Conservation (phyloP, 2,888 invertebrate species). For the Brachycybe producta region DNA sequence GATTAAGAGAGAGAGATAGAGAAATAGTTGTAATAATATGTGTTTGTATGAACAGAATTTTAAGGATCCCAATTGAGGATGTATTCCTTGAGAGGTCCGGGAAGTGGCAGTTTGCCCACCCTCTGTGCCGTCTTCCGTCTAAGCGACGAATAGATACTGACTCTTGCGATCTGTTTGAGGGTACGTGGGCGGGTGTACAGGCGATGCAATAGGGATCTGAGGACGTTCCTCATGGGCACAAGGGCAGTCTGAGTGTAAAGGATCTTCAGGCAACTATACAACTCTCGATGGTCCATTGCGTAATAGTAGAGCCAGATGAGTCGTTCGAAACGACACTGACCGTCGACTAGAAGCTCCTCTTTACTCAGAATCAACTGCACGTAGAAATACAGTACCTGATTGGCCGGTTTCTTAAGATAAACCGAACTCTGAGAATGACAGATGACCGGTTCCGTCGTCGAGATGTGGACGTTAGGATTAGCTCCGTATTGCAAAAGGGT, state of each 20-base stretch:
- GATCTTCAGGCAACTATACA: constrained; percentile 52
- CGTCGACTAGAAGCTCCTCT: constrained; percentile 39
- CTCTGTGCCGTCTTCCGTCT: constrained; percentile 49
- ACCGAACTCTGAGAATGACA: constrained; percentile 41
- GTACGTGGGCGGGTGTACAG: constrained; percentile 52
- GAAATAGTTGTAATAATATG: too few relatives aligned
- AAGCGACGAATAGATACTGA: constrained; percentile 53
- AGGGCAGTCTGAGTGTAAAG: constrained; percentile 49
- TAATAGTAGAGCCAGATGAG: constrained; percentile 44
- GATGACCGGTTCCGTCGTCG: constrained; percentile 38
- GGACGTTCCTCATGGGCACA: constrained; percentile 44
- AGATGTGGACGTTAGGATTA: constrained; percentile 52
- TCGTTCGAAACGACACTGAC: constrained; percentile 48
- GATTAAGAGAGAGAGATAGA: too few relatives aligned
- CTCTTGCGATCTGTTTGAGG: constrained; percentile 57
- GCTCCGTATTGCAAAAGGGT: constrained; percentile 61
- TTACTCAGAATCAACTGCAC: constrained; percentile 55
- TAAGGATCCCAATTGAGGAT: constrained; percentile 48
- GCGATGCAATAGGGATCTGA: constrained; percentile 48
- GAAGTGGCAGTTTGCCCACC: constrained; percentile 53
- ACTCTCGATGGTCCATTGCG: constrained; percentile 50
- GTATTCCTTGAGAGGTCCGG: constrained; percentile 53
- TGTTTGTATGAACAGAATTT: neutral
- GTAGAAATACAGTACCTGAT: constrained; percentile 53
- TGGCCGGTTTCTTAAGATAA: constrained; percentile 44